Evolutionary conservation across 2,113 vertebrate genomes (phyloP).

Genomic region (Epinephelus cyanopodus): DNA sequence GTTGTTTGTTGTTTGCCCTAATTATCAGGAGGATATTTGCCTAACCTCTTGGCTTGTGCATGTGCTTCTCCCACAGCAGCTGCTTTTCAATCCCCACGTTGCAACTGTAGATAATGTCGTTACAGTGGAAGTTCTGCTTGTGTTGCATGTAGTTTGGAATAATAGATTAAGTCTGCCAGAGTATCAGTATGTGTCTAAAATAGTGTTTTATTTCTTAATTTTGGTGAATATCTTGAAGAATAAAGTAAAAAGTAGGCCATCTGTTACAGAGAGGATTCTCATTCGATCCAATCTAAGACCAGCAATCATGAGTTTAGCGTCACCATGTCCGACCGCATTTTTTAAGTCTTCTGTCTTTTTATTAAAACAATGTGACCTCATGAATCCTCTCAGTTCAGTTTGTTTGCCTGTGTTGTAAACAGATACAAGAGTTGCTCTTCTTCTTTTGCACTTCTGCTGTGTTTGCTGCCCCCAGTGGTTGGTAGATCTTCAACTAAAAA

Average conservation of each 20-base stretch:
- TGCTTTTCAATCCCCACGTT: slow-evolving; percentile 23
- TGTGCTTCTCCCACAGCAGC: slow-evolving; percentile 29
- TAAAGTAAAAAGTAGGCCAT: background rate
- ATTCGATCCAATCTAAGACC: background rate
- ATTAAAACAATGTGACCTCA: background rate
- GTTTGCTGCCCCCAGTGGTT: background rate
- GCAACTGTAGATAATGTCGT: background rate
- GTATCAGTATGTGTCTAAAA: background rate
- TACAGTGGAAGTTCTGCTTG: slow-evolving; percentile 19
- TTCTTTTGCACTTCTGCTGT: background rate
- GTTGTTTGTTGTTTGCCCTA: slow-evolving; percentile 53
- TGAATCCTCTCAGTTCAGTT: background rate
- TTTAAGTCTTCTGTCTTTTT: background rate
- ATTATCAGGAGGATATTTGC: slow-evolving; percentile 63
- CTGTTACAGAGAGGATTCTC: background rate
- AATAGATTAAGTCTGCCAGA: background rate
- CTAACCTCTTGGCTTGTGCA: slow-evolving; percentile 40
- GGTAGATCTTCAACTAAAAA: background rate
- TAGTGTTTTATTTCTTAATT: background rate
- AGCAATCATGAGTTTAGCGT: background rate
- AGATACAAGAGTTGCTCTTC: background rate
- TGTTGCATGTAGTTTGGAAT: background rate
- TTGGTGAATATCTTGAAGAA: background rate
- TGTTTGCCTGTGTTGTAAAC: background rate
- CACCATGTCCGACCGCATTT: background rate